Conservation (phyloP, 2,797 vertebrate genomes). For the Botia kubotai region DNA sequence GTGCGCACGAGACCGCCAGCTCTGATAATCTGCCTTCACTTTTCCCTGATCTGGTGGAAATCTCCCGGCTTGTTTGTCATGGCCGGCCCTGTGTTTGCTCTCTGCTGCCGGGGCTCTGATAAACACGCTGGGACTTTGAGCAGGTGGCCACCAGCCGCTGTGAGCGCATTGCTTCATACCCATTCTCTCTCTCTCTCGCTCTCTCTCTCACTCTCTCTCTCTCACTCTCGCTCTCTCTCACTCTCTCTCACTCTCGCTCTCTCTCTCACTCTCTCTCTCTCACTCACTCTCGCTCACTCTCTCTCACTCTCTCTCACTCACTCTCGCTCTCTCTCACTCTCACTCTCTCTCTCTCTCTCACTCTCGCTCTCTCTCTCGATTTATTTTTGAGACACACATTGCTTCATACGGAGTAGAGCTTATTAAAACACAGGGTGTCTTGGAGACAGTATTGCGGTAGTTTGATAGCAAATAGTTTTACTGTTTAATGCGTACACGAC, state of each 20-base stretch:
- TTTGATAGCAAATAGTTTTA: neutral
- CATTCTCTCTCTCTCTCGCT: slow-evolving; percentile 6
- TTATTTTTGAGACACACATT: slow-evolving; percentile 31
- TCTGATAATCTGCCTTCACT: slow-evolving; percentile 44
- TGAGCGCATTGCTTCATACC: slow-evolving; percentile 43
- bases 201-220: slow-evolving; percentile 8
- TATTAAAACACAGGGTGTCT: neutral
- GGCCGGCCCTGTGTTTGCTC: slow-evolving; percentile 62
- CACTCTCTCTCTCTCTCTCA: neutral
- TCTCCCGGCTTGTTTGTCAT: slow-evolving; percentile 63
- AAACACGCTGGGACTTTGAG: slow-evolving; percentile 79
- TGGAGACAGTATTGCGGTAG: neutral
- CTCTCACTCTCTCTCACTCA: neutral
- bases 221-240: neutral
- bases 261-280: slow-evolving; percentile 14
- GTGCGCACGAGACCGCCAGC: slow-evolving; percentile 6
- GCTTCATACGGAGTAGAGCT: slow-evolving; percentile 8
- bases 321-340: too few relatives aligned
- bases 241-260: slow-evolving; percentile 8
- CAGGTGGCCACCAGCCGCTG: slow-evolving; percentile 71
- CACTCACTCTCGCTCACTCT: slow-evolving; percentile 12
- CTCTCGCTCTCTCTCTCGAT: slow-evolving; percentile 11
- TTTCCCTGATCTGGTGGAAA: slow-evolving; percentile 63
- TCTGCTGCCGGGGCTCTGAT: slow-evolving; percentile 61
- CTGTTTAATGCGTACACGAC: too few relatives aligned